phyloP scores from a whole-genome alignment of 2,113 vertebrate genomes.

The Pedionomus torquatus region DNA sequence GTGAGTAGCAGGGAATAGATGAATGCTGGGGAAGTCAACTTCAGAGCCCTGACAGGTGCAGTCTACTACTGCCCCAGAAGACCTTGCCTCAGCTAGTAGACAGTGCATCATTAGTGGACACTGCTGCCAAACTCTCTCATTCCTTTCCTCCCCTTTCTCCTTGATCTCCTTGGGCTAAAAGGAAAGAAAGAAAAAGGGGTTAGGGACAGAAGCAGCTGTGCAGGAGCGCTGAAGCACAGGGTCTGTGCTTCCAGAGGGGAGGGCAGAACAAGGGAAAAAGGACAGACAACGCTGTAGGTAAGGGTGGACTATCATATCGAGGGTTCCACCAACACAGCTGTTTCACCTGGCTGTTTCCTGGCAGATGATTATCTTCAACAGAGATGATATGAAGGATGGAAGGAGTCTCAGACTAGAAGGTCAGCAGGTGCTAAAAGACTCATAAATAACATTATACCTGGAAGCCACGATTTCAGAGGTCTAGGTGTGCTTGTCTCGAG shows the following conservation, averaged over 20 bases:
- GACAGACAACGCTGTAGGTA: background rate
- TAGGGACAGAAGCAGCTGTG: background rate
- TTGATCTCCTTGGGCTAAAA: background rate
- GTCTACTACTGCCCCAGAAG: background rate
- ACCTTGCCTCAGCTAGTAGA: background rate
- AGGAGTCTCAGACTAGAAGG: background rate
- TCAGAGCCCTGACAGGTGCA: background rate
- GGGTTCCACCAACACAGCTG: background rate
- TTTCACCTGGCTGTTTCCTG: background rate
- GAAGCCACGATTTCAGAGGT: background rate
- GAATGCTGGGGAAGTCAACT: background rate
- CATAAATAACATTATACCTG: background rate
- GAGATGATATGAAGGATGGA: rapidly evolving
- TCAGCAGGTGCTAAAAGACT: background rate
- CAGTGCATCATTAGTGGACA: rapidly evolving
- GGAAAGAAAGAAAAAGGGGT: background rate
- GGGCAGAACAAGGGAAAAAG: background rate
- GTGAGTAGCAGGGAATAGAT: background rate
- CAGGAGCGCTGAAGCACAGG: background rate
- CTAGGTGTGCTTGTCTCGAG: background rate
- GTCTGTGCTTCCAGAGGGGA: background rate
- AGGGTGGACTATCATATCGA: background rate
- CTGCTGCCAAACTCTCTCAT: background rate
- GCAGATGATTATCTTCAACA: rapidly evolving
- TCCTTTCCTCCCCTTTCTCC: background rate